Evolutionary conservation across 2,888 invertebrate species (phyloP).

Genomic region (Halictus ligatus): DNA sequence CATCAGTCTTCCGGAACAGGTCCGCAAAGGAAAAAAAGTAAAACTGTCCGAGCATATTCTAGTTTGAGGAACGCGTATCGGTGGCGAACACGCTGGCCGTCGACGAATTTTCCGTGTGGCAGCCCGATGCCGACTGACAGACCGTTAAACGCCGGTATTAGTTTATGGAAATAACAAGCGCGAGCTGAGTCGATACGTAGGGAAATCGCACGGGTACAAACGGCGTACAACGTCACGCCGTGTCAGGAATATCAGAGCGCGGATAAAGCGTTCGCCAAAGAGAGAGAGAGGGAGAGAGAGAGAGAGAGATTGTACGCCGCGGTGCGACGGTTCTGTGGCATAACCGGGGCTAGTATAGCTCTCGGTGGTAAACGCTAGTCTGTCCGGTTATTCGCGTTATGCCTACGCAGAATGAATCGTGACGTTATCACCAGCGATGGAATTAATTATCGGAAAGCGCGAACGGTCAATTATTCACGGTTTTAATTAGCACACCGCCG

Average conservation of each 20-base stretch:
- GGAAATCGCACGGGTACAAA: constrained; percentile 47
- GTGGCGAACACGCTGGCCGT: not conserved
- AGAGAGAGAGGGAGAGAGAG: not conserved
- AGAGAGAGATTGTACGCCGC: not conserved
- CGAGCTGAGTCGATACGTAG: constrained; percentile 38
- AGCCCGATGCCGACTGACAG: constrained; percentile 27
- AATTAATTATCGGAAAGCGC: constrained; percentile 76
- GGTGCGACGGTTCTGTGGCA: not conserved
- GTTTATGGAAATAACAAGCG: constrained; percentile 51
- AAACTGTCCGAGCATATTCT: not conserved
- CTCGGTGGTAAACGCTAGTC: not conserved
- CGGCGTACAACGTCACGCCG: constrained; percentile 40
- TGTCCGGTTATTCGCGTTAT: constrained; percentile 44
- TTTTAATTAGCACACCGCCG: constrained; percentile 71
- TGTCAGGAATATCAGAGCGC: constrained; percentile 58
- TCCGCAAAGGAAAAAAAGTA: not conserved
- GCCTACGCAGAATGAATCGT: constrained; percentile 64
- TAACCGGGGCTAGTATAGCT: not conserved
- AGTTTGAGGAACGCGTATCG: not conserved
- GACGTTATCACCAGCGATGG: constrained; percentile 72
- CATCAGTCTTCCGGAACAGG: not conserved
- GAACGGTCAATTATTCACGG: constrained; percentile 74
- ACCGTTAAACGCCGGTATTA: constrained; percentile 54
- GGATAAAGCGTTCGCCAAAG: constrained; percentile 42
- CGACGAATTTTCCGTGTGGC: not conserved